These are phyloP conservation scores for Columba janthina DNA, from an alignment of 2,113 vertebrate genomes.

Conservation along the genomic window DNA sequence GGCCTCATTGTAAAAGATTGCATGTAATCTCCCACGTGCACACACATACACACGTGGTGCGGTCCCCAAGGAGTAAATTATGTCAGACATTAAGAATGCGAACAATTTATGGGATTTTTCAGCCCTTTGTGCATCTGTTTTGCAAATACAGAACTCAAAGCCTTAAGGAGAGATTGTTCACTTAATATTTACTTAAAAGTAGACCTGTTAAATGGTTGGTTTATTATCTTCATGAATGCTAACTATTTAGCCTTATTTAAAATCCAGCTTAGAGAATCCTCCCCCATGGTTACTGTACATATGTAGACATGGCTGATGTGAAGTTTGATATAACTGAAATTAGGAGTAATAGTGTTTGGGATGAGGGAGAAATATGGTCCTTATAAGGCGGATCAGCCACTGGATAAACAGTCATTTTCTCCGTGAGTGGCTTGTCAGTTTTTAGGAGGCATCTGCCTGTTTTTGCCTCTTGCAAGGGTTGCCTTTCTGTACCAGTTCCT, in stretches of 20 bases:
- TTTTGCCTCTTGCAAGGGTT: neutral
- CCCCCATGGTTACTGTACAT: neutral
- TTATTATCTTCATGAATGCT: neutral
- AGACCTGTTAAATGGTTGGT: neutral
- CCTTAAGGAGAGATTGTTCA: neutral
- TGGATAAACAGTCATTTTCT: neutral
- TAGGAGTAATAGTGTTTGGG: neutral
- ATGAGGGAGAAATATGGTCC: neutral
- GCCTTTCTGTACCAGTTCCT: neutral
- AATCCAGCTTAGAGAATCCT: neutral
- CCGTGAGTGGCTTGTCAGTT: neutral
- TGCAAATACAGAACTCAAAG: neutral
- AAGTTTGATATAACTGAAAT: neutral
- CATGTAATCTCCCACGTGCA: neutral
- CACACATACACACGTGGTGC: fast-evolving
- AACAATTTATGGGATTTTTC: slow-evolving; percentile 24
- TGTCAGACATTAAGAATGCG: neutral
- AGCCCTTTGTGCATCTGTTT: neutral
- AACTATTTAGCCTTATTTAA: neutral
- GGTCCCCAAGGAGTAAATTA: neutral
- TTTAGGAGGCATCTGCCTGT: neutral
- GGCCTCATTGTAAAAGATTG: neutral
- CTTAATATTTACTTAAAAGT: neutral
- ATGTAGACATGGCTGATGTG: neutral
- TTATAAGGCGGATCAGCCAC: neutral